Evolutionary conservation across 2,888 invertebrate species (phyloP).

Genomic region (Drosophila fungiperda): DNA sequence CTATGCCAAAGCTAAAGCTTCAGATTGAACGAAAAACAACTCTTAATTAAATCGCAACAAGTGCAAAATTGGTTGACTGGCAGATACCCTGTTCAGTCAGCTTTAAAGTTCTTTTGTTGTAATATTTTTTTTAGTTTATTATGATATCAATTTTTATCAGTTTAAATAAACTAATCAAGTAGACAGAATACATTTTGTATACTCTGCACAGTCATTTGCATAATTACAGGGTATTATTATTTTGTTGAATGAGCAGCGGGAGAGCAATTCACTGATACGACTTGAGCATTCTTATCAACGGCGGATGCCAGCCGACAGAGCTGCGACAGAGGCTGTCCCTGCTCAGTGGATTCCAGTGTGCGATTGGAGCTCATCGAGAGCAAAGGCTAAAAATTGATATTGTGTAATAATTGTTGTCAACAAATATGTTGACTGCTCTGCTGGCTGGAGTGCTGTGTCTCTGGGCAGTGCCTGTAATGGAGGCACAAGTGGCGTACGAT

Average conservation of each 20-base stretch:
- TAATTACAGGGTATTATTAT: conserved; percentile 29
- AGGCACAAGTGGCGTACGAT: conserved; percentile 69
- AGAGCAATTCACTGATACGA: conserved; percentile 55
- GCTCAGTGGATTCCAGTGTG: conserved; percentile 42
- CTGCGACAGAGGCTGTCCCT: conserved; percentile 4
- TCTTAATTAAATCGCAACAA: conserved; percentile 7
- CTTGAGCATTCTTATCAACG: conserved; percentile 54
- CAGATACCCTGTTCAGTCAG: conserved; percentile 2
- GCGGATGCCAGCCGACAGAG: conserved; percentile 46
- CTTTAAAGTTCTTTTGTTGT: not conserved
- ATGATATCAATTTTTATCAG: not conserved
- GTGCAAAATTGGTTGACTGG: not conserved
- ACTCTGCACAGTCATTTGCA: not conserved
- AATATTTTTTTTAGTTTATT: not conserved
- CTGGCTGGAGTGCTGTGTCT: conserved; percentile 29
- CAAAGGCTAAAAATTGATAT: conserved; percentile 2
- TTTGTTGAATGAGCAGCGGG: conserved; percentile 41
- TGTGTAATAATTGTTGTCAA: not conserved
- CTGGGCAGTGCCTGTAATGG: conserved; percentile 8
- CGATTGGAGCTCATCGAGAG: conserved; percentile 28
- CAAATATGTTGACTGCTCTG: conserved; percentile 31
- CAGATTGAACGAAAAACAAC: conserved; percentile 26
- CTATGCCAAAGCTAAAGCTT: conserved; percentile 85
- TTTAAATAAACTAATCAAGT: not conserved
- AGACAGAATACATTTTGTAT: not conserved